Evolutionary conservation across 2,888 invertebrate species (phyloP).

Genomic region (Drosophila mimetica): DNA sequence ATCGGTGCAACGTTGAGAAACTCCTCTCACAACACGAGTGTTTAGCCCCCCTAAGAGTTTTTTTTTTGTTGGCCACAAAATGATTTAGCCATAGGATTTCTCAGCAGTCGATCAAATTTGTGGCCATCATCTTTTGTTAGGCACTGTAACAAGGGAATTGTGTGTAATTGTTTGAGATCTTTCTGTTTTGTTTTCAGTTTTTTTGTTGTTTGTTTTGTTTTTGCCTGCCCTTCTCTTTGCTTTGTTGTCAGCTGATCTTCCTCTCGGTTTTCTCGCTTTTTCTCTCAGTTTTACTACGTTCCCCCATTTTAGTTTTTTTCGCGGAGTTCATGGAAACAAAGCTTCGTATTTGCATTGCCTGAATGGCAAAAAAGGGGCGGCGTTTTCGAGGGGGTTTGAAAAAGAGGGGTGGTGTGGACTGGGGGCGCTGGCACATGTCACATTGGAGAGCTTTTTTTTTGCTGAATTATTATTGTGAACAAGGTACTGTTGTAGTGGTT

Average conservation of each 20-base stretch:
- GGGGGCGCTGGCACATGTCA: conserved; percentile 35
- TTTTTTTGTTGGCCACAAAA: conserved; percentile 5
- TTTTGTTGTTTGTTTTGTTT: conserved; percentile 23
- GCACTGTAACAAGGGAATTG: conserved; percentile 23
- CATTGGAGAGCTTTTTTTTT: conserved; percentile 34
- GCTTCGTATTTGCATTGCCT: conserved; percentile 31
- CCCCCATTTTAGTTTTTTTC: conserved; percentile 7
- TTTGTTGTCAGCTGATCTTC: conserved; percentile 34
- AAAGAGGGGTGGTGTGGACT: not conserved
- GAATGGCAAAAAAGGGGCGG: conserved; percentile 13
- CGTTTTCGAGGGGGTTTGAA: not conserved
- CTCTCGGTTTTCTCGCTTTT: conserved; percentile 19
- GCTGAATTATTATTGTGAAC: conserved; percentile 40
- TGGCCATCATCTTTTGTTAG: conserved; percentile 35
- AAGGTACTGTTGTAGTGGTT: conserved; percentile 21
- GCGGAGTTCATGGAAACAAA: conserved; percentile 44
- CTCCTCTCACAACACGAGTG: not conserved
- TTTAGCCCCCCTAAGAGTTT: not conserved
- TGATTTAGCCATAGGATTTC: conserved; percentile 12
- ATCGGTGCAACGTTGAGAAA: not conserved
- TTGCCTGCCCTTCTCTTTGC: conserved; percentile 36
- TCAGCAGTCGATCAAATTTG: conserved; percentile 35
- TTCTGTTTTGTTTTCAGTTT: conserved; percentile 15
- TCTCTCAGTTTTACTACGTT: conserved; percentile 11
- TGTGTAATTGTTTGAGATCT: conserved; percentile 37